Base-by-base conservation (phyloP, 2,888 invertebrate genomes). In the Pteria penguin region DNA sequence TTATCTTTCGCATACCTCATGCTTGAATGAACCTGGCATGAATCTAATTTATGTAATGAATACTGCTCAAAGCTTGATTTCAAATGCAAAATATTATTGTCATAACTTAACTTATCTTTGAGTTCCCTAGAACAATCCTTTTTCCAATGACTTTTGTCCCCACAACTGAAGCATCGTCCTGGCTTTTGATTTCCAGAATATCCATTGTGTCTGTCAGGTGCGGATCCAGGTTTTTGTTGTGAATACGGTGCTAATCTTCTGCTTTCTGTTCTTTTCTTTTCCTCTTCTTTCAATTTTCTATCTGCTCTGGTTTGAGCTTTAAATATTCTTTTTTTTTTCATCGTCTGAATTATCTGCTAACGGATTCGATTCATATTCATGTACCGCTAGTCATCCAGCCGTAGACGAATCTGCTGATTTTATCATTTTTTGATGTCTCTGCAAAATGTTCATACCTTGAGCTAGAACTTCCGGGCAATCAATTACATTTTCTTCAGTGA, bases 291-390 rank as follows among this genome's bases (percentile, higher is more conserved):
- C 14, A 26, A 18, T 27, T 54, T 66, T 26, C 52, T 52, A 14
- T 52, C 52, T 11, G 36, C 65, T 33, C 65, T 33, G 18, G 36
- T 65, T 36, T 65, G 32, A 22, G 65, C 65, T 45, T 65, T 65
- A 4, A 22, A 36, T 1, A 65, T 14, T 45, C 18, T n/a, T n/a
- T n/a, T n/a, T 36, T 45, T 31, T 62, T 32, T 62, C 62, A 8
- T 62, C 62, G 24, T 62, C 62, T 14, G 62, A 62, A 62, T 62
- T 45, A 45, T 45, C 45, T 11, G 45, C 45, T 45, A 45, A 45
- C 8, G 45, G 45, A n/a, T n/a, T n/a, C n/a, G n/a, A n/a, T n/a
- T n/a, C n/a, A n/a, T n/a, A n/a, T n/a, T n/a, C n/a, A n/a, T 45
- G 45, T 45, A 45, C 45, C 18, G 45, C 8, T 45, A 45, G 18